Percentiles rank a stretch among this genome's conserved stretches.
Evolutionary conservation across 2,113 vertebrate species (phyloP).

Genomic region (Rana temporaria): DNA sequence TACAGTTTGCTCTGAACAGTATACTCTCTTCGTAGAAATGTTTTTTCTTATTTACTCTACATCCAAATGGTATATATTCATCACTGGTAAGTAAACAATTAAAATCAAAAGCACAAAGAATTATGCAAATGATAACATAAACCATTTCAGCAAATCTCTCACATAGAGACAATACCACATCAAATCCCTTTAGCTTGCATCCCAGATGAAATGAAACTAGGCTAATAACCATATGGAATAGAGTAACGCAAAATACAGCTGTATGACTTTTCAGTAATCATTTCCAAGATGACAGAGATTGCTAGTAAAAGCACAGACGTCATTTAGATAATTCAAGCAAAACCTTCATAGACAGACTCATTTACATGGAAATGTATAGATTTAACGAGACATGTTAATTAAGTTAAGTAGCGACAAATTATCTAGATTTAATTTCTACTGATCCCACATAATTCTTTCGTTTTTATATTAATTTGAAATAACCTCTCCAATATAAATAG

Average conservation of each 20-base stretch:
- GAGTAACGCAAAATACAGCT: constrained; percentile 5
- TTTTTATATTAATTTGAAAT: no score
- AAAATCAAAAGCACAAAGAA: constrained; percentile 37
- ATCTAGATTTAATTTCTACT: no score
- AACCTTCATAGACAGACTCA: not conserved
- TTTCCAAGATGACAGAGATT: constrained; percentile 1
- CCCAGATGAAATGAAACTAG: constrained; percentile 47
- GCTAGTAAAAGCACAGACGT: not conserved
- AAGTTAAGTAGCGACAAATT: no score
- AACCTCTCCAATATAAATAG: no score
- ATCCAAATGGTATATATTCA: constrained; percentile 11
- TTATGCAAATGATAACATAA: constrained; percentile 43
- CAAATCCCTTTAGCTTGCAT: constrained; percentile 36
- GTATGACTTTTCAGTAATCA: constrained; percentile 1
- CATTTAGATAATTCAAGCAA: not conserved
- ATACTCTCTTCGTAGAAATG: not conserved
- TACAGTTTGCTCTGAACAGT: not conserved
- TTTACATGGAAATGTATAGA: not conserved
- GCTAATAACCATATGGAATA: constrained; percentile 46
- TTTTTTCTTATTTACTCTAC: constrained; percentile 2
- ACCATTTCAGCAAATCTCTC: constrained; percentile 41
- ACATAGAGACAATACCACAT: constrained; percentile 43
- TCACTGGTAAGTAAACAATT: constrained; percentile 42
- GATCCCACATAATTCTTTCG: no score
- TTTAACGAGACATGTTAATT: not conserved